Percentiles rank a stretch among this genome's conserved stretches.
These are phyloP conservation scores for Priocnemis perturbator DNA, from an alignment of 2,888 invertebrate species.

Conservation along the genomic window DNA sequence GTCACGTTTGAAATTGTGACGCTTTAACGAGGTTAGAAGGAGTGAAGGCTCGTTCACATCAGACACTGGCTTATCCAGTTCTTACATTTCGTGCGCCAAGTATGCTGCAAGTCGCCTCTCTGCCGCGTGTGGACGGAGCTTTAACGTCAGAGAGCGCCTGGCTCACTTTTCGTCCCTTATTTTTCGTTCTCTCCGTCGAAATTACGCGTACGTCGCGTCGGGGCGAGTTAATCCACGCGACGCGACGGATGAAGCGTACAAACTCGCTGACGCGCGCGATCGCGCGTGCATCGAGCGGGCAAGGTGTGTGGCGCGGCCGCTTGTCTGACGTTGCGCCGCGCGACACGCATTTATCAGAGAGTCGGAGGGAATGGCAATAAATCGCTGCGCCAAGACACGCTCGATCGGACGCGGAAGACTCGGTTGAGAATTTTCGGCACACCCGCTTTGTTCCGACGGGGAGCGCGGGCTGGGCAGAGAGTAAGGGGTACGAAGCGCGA, in stretches of 20 bases:
- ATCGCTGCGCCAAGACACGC: conserved; percentile 2
- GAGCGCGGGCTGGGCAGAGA: not conserved
- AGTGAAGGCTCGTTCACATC: too few relatives aligned
- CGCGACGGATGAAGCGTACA: too few relatives aligned
- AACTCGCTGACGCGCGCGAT: too few relatives aligned
- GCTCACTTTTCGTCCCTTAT: too few relatives aligned
- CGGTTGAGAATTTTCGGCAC: conserved; percentile 24
- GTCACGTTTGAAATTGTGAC: conserved; percentile 1
- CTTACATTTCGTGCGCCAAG: too few relatives aligned
- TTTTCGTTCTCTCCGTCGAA: not conserved
- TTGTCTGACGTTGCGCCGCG: not conserved
- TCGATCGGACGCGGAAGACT: conserved; percentile 1
- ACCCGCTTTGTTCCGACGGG: conserved; percentile 12
- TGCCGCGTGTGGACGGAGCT: too few relatives aligned
- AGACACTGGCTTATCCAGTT: too few relatives aligned
- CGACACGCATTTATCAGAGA: not conserved
- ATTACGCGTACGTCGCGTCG: not conserved
- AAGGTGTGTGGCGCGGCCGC: too few relatives aligned
- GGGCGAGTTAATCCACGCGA: too few relatives aligned
- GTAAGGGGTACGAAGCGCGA: not conserved
- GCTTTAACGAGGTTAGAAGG: conserved; percentile 1
- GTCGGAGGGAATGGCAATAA: conserved; percentile 33
- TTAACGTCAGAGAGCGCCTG: too few relatives aligned
- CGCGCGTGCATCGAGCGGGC: too few relatives aligned
- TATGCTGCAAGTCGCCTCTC: too few relatives aligned